Base-by-base conservation (phyloP, 2,888 invertebrate species). In the Drosophila flavopinicola region DNA sequence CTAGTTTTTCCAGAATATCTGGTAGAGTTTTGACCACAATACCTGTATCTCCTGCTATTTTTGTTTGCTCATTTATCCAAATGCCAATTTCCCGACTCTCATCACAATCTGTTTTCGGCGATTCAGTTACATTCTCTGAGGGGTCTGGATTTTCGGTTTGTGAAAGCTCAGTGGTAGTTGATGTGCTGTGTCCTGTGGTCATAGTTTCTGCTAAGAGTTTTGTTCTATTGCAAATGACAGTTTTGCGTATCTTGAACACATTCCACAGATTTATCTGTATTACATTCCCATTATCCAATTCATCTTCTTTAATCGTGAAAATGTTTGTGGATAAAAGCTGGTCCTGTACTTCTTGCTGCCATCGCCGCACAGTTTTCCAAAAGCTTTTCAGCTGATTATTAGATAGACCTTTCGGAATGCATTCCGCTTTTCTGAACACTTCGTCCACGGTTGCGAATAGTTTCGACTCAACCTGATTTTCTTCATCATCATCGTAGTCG, bases 41-140 rank as follows among this genome's bases (percentile, higher is more conserved):
- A 5, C 5, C 13, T 17, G 7, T n/a, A 6, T 20, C n/a, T 20
- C 17, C 7, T 3, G 11, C 37, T 1, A 23, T 27, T 0, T 24
- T n/a, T 0, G 63, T 11, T 29, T 70, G 66, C 2, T 49, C 23
- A 13, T 9, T 25, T 29, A 80, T 52, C 78, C 75, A 78, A 2
- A n/a, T 6, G 11, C 38, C 53, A 2, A 65, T 27, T 13, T 20
- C 9, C 6, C 23, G 15, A 0, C 51, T 25, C 6, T 9, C 25
- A 9, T 49, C 5, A 5, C 61, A 72, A 2, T 1, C 7, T 4
- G 6, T 3, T 9, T 11, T 7, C 3, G 9, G 11, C 3, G 15
- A 27, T 37, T 2, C 20, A 20, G 20, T 20, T 20, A 20, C 4
- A 20, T n/a, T n/a, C n/a, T n/a, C n/a, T n/a, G n/a, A n/a, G n/a